Evolutionary conservation across 2,888 invertebrate genomes (phyloP).

Genomic region (Protodeltote pygarga): DNA sequence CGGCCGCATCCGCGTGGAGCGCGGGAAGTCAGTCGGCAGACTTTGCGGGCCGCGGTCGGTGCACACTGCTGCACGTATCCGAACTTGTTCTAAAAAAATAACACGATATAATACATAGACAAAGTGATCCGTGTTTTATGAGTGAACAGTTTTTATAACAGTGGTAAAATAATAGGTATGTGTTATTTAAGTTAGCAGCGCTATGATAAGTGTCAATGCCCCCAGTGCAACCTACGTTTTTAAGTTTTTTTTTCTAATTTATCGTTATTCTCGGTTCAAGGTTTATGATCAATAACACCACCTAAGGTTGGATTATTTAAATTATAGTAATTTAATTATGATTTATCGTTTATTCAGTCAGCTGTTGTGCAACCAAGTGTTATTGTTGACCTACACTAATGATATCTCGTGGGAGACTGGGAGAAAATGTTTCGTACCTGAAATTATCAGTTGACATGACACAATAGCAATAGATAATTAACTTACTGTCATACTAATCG

Average conservation of each 20-base stretch:
- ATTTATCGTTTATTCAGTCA: slow-evolving; percentile 20
- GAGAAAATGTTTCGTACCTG: neutral
- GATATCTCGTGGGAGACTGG: neutral
- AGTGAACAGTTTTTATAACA: slow-evolving; percentile 38
- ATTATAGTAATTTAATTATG: slow-evolving; percentile 14
- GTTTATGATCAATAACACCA: slow-evolving; percentile 19
- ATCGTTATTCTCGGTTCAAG: slow-evolving; percentile 22
- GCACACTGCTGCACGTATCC: slow-evolving; percentile 36
- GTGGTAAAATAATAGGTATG: slow-evolving; percentile 48
- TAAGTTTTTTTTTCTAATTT: slow-evolving; percentile 7
- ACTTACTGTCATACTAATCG: too few relatives aligned
- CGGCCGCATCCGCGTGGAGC: slow-evolving; percentile 47
- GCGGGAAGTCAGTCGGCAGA: slow-evolving; percentile 51
- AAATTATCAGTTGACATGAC: neutral
- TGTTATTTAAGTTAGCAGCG: slow-evolving; percentile 28
- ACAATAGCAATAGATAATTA: neutral
- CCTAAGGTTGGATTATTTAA: slow-evolving; percentile 25
- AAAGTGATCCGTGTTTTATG: slow-evolving; percentile 44
- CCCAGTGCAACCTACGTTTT: slow-evolving; percentile 8
- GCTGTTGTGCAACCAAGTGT: slow-evolving; percentile 22
- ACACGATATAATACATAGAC: slow-evolving; percentile 22
- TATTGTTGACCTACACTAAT: neutral
- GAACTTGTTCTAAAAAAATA: slow-evolving; percentile 35
- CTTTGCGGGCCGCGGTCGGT: slow-evolving; percentile 50
- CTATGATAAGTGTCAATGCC: slow-evolving; percentile 19